Percentiles rank a stretch among this genome's conserved stretches.
phyloP scores from a whole-genome alignment of 1,140 invertebrate species.

The Watersipora subatra region DNA sequence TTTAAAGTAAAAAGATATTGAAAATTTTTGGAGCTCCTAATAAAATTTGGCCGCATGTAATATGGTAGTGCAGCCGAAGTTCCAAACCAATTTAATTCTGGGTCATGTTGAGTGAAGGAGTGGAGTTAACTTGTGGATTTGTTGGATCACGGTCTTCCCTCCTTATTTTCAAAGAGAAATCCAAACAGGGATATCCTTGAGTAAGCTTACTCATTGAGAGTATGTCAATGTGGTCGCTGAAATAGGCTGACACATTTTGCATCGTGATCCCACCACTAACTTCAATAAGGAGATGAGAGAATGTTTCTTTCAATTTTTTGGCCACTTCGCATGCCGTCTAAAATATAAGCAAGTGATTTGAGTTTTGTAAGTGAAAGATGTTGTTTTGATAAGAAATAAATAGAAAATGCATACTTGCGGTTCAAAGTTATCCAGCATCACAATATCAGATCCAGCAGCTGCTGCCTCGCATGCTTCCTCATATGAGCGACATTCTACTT shows the following conservation, averaged over 20 bases:
- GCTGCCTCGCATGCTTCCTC: slow-evolving; percentile 39
- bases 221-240: slow-evolving; percentile 32
- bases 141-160: slow-evolving; percentile 26
- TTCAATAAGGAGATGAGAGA: slow-evolving; percentile 36
- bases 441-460: slow-evolving; percentile 34
- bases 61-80: too few relatives aligned
- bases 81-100: too few relatives aligned
- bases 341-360: too few relatives aligned
- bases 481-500: slow-evolving; percentile 41
- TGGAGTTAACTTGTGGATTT: too few relatives aligned
- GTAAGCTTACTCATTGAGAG: slow-evolving; percentile 39
- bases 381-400: too few relatives aligned
- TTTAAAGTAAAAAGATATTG: too few relatives aligned
- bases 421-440: slow-evolving; percentile 44
- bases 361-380: too few relatives aligned
- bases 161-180: slow-evolving; percentile 41
- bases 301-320: slow-evolving; percentile 25
- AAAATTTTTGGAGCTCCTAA: too few relatives aligned
- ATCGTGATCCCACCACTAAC: slow-evolving; percentile 40
- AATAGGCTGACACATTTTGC: slow-evolving; percentile 28
- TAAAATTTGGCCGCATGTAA: too few relatives aligned
- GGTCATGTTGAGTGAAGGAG: too few relatives aligned
- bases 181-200: slow-evolving; percentile 40
- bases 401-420: slow-evolving; percentile 30
- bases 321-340: background rate